Evolutionary conservation across 2,888 invertebrate species (phyloP), one percentile per base, ranked within the genome.

Genomic region (Gasteruption jaculator): DNA sequence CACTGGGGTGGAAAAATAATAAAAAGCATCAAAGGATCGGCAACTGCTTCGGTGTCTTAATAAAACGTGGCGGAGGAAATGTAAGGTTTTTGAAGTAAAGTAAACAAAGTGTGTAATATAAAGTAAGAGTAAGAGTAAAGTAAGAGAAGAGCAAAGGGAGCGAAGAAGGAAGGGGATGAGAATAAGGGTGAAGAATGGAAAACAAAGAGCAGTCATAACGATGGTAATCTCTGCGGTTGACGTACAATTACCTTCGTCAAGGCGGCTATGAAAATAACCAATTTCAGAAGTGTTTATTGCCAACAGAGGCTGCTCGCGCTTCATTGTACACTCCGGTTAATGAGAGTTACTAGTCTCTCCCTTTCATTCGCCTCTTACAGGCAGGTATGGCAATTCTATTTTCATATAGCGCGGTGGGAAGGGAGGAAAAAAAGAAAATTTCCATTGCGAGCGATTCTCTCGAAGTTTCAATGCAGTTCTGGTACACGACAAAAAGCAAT

Each of bases 141-240:
- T 11, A 18, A 11, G 18, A 14, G 33, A 14, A 21, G 19, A 19
- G 24, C 3, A 5, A 5, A 30, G 30, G 5, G 30, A 30, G 30
- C 10, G 30, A 10, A 12, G 14, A 12, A 30, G 31, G 15, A 18
- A 31, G n/a, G n/a, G 15, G 10, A 31, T n/a, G 31, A 31, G 22
- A 33, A 30, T 37, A 36, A 46, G 46, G 40, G n/a, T n/a, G n/a
- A n/a, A n/a, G n/a, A n/a, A n/a, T n/a, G n/a, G 52, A 53, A 58
- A 60, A 63, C 64, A 65, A 61, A 64, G 62, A 56, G 57, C 63
- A 63, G 60, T 64, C 63, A 60, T 56, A 60, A 63, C 56, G 57
- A 61, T 55, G 56, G 60, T 63, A 62, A 65, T 64, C 55, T 63
- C 63, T 65, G 64, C 53, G 59, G 60, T 59, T 65, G 64, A 63